A percentile compares a stretch with the other conserved stretches of the same genome.
Evolutionary conservation across 2,888 invertebrate species (phyloP).

Genomic region (Lithodes maja): DNA sequence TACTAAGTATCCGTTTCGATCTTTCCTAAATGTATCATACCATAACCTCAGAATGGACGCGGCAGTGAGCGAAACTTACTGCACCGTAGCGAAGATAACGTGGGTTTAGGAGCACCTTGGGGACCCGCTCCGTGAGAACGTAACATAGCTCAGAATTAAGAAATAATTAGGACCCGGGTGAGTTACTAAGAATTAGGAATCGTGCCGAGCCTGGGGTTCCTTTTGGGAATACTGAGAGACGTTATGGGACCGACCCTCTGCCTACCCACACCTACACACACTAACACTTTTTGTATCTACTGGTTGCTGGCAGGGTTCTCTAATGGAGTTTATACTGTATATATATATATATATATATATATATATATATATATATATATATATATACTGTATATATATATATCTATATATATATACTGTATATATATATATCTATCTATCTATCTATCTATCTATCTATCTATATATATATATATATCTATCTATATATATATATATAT

Average conservation of each 20-base stretch:
- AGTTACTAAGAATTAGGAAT: conserved; percentile 69
- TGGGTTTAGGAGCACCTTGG: conserved; percentile 67
- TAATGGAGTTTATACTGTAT: too few relatives aligned
- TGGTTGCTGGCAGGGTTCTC: too few relatives aligned
- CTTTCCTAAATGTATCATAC: conserved; percentile 60
- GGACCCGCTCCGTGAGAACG: conserved; percentile 68
- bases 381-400: too few relatives aligned
- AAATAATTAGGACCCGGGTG: conserved; percentile 69
- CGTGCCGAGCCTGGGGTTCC: conserved; percentile 59
- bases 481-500: too few relatives aligned
- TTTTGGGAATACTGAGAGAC: conserved; percentile 55
- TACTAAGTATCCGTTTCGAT: conserved; percentile 34
- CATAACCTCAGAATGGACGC: conserved; percentile 3
- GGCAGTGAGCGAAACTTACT: conserved; percentile 56
- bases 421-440: too few relatives aligned
- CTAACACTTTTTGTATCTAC: not conserved
- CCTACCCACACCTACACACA: not conserved
- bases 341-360: too few relatives aligned
- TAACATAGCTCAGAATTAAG: conserved; percentile 70
- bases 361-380: too few relatives aligned
- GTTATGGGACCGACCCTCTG: conserved; percentile 23
- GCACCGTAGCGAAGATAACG: conserved; percentile 50
- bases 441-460: too few relatives aligned
- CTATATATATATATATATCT: too few relatives aligned
- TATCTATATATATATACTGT: too few relatives aligned